A percentile compares a stretch with the other conserved stretches of the same genome.
Evolutionary conservation across 2,113 vertebrate species (phyloP).

Genomic region (Aegithalos caudatus): DNA sequence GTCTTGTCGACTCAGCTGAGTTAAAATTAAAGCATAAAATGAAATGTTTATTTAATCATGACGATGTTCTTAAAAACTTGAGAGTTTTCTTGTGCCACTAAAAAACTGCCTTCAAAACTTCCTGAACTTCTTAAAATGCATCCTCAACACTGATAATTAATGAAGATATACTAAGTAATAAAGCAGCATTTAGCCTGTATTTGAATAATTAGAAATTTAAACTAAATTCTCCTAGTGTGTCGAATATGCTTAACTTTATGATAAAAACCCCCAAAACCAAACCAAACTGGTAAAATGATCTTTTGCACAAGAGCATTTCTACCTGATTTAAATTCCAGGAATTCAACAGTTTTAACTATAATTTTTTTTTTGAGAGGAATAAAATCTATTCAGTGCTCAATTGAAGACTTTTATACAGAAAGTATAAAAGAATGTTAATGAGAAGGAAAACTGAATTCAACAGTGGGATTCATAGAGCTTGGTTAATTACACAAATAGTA

Average conservation of each 20-base stretch:
- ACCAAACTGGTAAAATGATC: not conserved
- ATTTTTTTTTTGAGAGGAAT: not conserved
- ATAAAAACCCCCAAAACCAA: not conserved
- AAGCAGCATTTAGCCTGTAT: slow-evolving; percentile 10
- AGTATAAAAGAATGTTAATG: slow-evolving; percentile 4
- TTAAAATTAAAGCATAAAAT: slow-evolving; percentile 64
- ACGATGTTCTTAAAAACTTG: slow-evolving; percentile 9
- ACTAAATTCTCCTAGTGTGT: slow-evolving; percentile 23
- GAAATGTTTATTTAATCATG: slow-evolving; percentile 63
- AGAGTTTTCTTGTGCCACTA: slow-evolving; percentile 30
- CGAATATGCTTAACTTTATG: slow-evolving; percentile 26
- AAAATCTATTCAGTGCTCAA: not conserved
- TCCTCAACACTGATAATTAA: slow-evolving; percentile 48
- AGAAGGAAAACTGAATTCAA: not conserved
- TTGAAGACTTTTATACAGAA: not conserved
- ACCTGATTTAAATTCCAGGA: slow-evolving; percentile 5
- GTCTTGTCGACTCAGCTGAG: slow-evolving; percentile 53
- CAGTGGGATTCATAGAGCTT: not conserved
- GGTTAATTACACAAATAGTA: slow-evolving; percentile 21
- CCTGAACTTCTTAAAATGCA: slow-evolving; percentile 35
- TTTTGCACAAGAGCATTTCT: not conserved
- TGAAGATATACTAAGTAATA: slow-evolving; percentile 30
- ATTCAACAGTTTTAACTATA: not conserved
- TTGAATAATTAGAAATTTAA: slow-evolving; percentile 50
- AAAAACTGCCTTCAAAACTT: slow-evolving; percentile 38